These are phyloP conservation scores for Drosophila nebulosa DNA, from an alignment of 1,140 invertebrate genomes.

Conservation along the genomic window DNA sequence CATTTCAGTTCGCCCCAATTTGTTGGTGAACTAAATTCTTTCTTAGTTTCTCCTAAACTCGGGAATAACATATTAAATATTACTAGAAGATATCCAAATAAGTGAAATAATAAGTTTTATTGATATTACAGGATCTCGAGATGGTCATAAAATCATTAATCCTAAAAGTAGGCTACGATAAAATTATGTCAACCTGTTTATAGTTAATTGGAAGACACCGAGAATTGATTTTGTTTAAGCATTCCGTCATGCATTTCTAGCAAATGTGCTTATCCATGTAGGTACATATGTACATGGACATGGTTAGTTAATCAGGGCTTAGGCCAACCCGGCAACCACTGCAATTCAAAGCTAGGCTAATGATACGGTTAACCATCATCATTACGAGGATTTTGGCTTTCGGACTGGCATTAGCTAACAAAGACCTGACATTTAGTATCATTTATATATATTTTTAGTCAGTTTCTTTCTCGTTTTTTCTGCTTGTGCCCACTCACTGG, in stretches of 20 bases:
- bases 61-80: no score
- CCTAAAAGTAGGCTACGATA: background rate
- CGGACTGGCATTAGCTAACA: slow-evolving; percentile 29
- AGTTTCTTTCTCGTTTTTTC: slow-evolving; percentile 10
- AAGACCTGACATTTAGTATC: slow-evolving; percentile 47
- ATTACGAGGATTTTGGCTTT: slow-evolving; percentile 33
- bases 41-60: no score
- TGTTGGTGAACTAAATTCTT: no score
- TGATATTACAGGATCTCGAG: background rate
- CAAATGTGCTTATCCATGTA: background rate
- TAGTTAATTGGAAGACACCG: background rate
- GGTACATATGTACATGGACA: background rate
- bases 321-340: background rate
- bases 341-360: slow-evolving; percentile 12
- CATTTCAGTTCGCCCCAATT: no score
- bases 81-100: no score
- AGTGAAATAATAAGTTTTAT: no score
- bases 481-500: slow-evolving; percentile 20
- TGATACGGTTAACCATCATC: slow-evolving; percentile 34
- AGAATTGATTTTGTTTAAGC: background rate
- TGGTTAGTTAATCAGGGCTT: background rate
- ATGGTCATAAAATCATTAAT: background rate
- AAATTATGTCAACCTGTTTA: background rate
- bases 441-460: slow-evolving; percentile 39
- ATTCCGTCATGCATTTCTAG: background rate